These are phyloP conservation scores for Eumerus sabulonum DNA, from an alignment of 2,888 invertebrate genomes.

Conservation along the genomic window DNA sequence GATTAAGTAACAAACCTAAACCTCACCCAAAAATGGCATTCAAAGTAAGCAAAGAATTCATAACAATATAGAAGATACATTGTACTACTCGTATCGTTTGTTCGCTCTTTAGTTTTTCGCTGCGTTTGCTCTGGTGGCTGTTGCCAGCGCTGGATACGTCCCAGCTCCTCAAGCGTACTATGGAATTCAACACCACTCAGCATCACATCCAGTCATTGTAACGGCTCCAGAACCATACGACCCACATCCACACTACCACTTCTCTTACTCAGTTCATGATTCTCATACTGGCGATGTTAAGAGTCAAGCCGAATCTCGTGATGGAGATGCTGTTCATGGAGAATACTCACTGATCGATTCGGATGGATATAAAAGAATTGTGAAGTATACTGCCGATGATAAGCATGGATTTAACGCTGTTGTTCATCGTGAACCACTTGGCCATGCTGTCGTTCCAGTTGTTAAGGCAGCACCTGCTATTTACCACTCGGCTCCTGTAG, in stretches of 20 bases:
- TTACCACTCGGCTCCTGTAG: constrained; percentile 35
- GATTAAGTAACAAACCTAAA: background rate
- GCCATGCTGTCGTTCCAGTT: constrained; percentile 33
- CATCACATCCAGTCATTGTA: constrained; percentile 27
- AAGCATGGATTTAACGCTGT: constrained; percentile 79
- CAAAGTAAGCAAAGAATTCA: constrained; percentile 25
- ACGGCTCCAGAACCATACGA: constrained; percentile 51
- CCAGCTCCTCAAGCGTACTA: constrained; percentile 68
- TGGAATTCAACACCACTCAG: constrained; percentile 31
- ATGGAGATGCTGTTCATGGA: constrained; percentile 79
- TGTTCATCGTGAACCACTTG: constrained; percentile 77
- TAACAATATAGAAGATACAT: background rate
- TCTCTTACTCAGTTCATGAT: constrained; percentile 76
- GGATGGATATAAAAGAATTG: constrained; percentile 78
- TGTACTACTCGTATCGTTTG: background rate
- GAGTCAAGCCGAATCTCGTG: constrained; percentile 78
- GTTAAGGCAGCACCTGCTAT: constrained; percentile 51
- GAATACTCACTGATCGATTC: constrained; percentile 78
- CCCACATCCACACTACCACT: constrained; percentile 71
- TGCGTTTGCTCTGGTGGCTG: constrained; percentile 49
- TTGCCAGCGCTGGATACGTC: constrained; percentile 49
- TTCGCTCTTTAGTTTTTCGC: constrained; percentile 35
- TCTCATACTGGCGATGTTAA: constrained; percentile 78
- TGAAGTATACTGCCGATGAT: constrained; percentile 79
- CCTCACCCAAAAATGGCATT: constrained; percentile 50